Evolutionary conservation across 2,113 vertebrate species (phyloP).

Genomic region (Hemichromis elongatus): DNA sequence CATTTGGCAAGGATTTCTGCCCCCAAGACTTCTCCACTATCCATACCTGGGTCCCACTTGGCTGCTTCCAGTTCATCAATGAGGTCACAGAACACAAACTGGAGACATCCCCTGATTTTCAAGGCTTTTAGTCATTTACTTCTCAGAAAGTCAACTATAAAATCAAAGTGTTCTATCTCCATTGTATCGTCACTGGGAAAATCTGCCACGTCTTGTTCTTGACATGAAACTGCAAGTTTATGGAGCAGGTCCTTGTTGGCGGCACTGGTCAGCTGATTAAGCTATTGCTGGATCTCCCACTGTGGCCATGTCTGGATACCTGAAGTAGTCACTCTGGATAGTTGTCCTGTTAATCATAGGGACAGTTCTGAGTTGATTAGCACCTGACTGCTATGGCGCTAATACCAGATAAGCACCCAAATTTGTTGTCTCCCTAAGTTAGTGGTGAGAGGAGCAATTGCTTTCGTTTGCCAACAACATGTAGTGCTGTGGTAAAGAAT

Average conservation of each 20-base stretch:
- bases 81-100: neutral
- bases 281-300: neutral
- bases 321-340: neutral
- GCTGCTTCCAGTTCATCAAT: neutral
- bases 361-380: neutral
- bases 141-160: neutral
- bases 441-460: neutral
- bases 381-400: neutral
- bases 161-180: neutral
- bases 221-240: neutral
- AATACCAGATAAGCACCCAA: rapidly evolving
- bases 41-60: neutral
- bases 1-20: neutral
- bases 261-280: neutral
- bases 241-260: neutral
- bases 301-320: neutral
- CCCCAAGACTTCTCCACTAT: neutral
- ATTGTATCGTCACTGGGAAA: neutral
- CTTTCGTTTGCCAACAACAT: neutral
- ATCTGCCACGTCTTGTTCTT: neutral
- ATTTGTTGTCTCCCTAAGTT: neutral
- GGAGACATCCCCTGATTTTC: neutral
- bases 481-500: neutral
- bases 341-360: neutral
- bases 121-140: neutral